Base-by-base conservation (phyloP, 2,888 invertebrate species). In the Odontothrips loti region DNA sequence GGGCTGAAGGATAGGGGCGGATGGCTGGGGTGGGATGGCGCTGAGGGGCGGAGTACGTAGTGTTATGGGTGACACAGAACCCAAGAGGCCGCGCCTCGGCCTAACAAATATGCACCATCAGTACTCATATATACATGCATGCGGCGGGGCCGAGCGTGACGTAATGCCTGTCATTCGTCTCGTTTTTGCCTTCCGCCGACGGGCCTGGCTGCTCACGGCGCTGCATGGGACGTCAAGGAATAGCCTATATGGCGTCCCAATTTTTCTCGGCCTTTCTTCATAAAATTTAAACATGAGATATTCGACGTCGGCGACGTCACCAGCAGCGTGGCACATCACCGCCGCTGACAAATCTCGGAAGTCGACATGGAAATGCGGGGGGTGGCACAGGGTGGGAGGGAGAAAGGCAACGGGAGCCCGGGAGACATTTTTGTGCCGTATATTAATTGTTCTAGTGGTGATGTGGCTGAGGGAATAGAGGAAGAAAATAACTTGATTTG, bases 211-310 rank as follows among this genome's bases (percentile, higher is more conserved):
- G 34, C 34, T 43, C 34, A 6, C 34, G 3, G 51, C 51, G 9
- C 51, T 20, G 58, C 17, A 58, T 6, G 34, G 34, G 34, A 43
- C 34, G 34, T 43, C 34, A 43, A 43, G 58, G 58, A 58, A 75
- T 27, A 27, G 23, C 68, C 68, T 75, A 75, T 75, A 75, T 27
- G 68, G 27, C 23, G 68, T 12, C 68, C 68, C 68, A 75, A 75
- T 75, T 75, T 75, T 75, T 75, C 68, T 75, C 68, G 23, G 27
- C 68, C 68, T 75, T 75, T 75, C 68, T 75, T 75, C 68, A 75
- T 75, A 75, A 75, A 75, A 75, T 75, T 75, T 75, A 75, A 75
- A 75, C 68, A 75, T 75, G 68, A 75, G 68, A 75, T 75, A 75
- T 75, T 75, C 68, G 68, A 12, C 68, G 68, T 75, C 23, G 27